Evolutionary conservation across 1,140 invertebrate species (phyloP), one percentile per base, ranked within the genome.

Genomic region (Hylaeus volcanicus): DNA sequence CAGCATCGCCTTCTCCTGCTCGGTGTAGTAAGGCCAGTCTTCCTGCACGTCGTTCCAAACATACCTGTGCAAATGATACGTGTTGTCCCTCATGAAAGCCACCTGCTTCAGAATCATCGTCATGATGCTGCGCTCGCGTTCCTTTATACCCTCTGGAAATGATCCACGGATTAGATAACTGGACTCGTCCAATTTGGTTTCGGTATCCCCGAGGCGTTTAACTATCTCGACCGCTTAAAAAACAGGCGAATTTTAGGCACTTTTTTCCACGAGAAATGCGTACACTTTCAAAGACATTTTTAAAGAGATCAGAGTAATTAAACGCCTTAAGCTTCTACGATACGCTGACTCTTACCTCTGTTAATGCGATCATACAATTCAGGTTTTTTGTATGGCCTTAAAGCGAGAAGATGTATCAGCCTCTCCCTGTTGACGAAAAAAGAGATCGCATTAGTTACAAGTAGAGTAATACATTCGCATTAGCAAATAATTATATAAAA

Each of bases 1-100:
- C 82, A 98, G 93, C 89, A 97, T 95, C 89, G 97, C 95, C 91
- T 95, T 95, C 90, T 99, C 98, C 88, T 97, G 96, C 81, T 98
- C 97, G 51, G 96, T 96, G 89, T 98, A 99, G 94, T 97, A 98
- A 58, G 97, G 96, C 98, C 98, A 99, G 90, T 99, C 97, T 89
- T 98, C 96, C 87, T 97, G 96, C 66, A 99, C 97, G 90, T 99
- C 98, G 91, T 97, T 97, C 97, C 98, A 99, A 81, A 97, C 94
- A 88, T 96, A 95, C 87, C 96, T 96, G 70, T 96, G 95, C 90
- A 99, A 94, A 89, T 97, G 96, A 93, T 97, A 99, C 83, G 96
- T 96, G 93, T 98, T 98, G 92, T 98, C 97, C 89, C 96, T 96
- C 90, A 97, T 94, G 63, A 92, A 94, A 74, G 97, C 96, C 78